Conservation (phyloP, 1,140 invertebrate species). For the Zaprionus lachaisei region DNA sequence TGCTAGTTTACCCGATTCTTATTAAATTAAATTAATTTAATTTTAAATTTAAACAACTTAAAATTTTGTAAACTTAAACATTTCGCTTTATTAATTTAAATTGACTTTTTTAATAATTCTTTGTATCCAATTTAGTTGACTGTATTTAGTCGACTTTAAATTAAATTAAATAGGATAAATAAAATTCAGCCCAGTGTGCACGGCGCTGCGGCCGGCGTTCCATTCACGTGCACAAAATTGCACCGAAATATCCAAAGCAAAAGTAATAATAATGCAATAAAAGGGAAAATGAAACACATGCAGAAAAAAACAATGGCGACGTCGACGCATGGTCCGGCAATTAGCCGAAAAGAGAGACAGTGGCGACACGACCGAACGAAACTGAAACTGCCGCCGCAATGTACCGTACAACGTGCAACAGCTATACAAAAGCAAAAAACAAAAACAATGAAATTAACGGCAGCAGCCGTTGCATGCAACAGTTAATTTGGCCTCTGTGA, state of each 20-base stretch:
- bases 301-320: constrained; percentile 33
- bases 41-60: no score
- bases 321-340: constrained; percentile 35
- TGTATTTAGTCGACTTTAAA: no score
- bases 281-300: constrained; percentile 30
- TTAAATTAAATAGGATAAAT: no score
- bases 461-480: constrained; percentile 40
- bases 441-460: constrained; percentile 42
- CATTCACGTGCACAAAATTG: constrained; percentile 55
- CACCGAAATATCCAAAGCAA: constrained; percentile 33
- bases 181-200: no score
- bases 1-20: no score
- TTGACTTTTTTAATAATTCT: no score
- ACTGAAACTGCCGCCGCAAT: constrained; percentile 38
- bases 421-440: constrained; percentile 18
- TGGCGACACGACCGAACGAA: constrained; percentile 21
- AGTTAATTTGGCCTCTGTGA: constrained; percentile 51
- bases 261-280: constrained; percentile 21
- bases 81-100: no score
- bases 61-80: no score
- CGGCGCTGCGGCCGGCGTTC: constrained; percentile 34
- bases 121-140: no score
- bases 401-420: constrained; percentile 27
- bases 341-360: constrained; percentile 37
- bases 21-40: no score